Evolutionary conservation across 2,888 invertebrate species (phyloP).

Genomic region (Hemistola chrysoprasaria): DNA sequence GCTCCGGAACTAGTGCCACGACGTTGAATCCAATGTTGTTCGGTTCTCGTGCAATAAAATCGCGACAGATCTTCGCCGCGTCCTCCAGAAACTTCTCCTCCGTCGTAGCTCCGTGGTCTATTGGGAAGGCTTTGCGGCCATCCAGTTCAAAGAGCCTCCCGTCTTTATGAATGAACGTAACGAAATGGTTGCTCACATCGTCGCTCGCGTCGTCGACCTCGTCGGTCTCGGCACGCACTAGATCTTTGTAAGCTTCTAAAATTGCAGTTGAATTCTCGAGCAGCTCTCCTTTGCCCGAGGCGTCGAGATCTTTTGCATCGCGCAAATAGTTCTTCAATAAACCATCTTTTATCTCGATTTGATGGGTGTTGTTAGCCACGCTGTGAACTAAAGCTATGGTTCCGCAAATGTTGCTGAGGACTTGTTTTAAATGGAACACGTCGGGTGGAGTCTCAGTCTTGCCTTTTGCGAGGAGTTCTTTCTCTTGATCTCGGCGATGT

Average conservation of each 20-base stretch:
- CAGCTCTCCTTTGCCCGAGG: conserved; percentile 88
- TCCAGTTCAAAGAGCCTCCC: conserved; percentile 92
- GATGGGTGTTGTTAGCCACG: conserved; percentile 93
- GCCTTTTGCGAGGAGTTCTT: conserved; percentile 78
- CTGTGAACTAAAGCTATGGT: conserved; percentile 97
- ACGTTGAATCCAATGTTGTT: conserved; percentile 93
- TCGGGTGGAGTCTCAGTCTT: conserved; percentile 79
- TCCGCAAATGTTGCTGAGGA: conserved; percentile 96
- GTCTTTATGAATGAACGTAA: conserved; percentile 91
- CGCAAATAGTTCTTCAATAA: conserved; percentile 89
- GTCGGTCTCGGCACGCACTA: conserved; percentile 92
- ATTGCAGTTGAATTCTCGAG: conserved; percentile 88
- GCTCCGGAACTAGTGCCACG: conserved; percentile 87
- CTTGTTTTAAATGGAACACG: conserved; percentile 93
- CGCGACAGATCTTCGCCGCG: conserved; percentile 90
- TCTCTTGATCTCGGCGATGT: conserved; percentile 84
- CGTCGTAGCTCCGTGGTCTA: conserved; percentile 90
- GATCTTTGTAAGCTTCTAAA: conserved; percentile 89
- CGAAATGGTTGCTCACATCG: conserved; percentile 92
- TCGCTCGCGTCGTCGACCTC: conserved; percentile 85
- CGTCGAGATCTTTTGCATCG: conserved; percentile 84
- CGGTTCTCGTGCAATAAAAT: conserved; percentile 93
- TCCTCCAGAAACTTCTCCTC: conserved; percentile 90
- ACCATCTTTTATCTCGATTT: conserved; percentile 84
- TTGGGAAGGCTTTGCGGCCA: conserved; percentile 84